phyloP scores from a whole-genome alignment of 2,888 invertebrate genomes.

The Adelphocoris suturalis region DNA sequence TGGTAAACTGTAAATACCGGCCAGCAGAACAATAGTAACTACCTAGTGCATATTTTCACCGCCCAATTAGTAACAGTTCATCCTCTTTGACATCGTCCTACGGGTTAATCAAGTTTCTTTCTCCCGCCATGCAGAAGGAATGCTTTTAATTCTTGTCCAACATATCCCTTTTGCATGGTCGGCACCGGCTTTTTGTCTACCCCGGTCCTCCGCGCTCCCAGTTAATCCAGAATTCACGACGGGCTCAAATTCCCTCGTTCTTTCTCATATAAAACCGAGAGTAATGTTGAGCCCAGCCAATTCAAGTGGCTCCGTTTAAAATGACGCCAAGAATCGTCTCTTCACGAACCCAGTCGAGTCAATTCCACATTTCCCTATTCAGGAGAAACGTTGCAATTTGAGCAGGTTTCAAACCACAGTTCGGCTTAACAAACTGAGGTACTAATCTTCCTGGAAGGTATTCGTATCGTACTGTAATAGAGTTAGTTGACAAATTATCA shows the following conservation, averaged over 20 bases:
- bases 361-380: not conserved
- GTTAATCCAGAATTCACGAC: not conserved
- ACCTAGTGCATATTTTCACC: no score
- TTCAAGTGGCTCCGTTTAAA: not conserved
- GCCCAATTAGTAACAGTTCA: no score
- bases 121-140: not conserved
- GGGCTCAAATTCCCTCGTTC: not conserved
- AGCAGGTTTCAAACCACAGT: no score
- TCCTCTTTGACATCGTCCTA: no score
- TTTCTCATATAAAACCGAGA: not conserved
- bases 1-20: no score
- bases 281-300: not conserved
- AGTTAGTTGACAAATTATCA: no score
- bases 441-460: no score
- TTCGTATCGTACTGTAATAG: no score
- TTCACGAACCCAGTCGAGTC: not conserved
- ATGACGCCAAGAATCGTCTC: not conserved
- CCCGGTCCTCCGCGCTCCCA: not conserved
- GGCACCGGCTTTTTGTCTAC: not conserved
- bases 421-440: no score
- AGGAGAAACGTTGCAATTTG: not conserved
- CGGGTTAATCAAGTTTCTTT: no score
- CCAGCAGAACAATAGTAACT: no score
- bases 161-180: not conserved
- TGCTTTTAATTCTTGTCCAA: not conserved